Base-by-base conservation (phyloP, 2,888 invertebrate species). In the Pyralis farinalis region DNA sequence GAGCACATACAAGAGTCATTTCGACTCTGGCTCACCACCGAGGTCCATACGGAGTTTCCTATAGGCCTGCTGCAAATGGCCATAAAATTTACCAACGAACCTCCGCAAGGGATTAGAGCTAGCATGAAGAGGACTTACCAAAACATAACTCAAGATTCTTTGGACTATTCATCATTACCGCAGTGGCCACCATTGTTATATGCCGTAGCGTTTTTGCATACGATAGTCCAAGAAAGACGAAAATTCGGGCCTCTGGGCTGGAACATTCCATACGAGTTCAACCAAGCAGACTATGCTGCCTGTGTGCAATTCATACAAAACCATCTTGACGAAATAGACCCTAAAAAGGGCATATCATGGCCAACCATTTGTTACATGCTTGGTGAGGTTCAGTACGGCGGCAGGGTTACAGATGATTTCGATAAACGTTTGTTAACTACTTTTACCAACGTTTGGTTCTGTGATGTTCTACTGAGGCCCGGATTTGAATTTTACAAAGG, bases 191-290 rank as follows among this genome's bases (percentile, higher is more conserved):
- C 97, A 0, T 86, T 98, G 41, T 83, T 98, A 9, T 98, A 98
- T 60, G 96, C 97, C 0, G 97, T 98, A 0, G 98, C 97, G 16
- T 98, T 98, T 87, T 85, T 98, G 22, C 98, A 98, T 61, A 98
- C 98, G 0, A 96, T 98, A 20, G 94, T 98, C 0, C 98, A 98
- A 82, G 98, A 98, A 76, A 90, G 98, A 49, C 90, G 98, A 51
- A 98, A 98, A 83, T 98, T 98, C 71, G 98, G 98, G 0, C 97
- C 98, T 0, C 91, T 98, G 8, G 98, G 98, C 6, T 98, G 98
- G 98, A 98, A 98, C 71, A 91, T 98, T 50, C 97, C 98, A 0
- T 98, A 98, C 63, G 98, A 98, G 79, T 98, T 98, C 74, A 97
- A 97, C 84, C 98, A 98, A 85, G 96, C 98, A 0, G 98, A 98